Evolutionary conservation across 2,888 invertebrate genomes (phyloP).

Genomic region (Catocala nupta): DNA sequence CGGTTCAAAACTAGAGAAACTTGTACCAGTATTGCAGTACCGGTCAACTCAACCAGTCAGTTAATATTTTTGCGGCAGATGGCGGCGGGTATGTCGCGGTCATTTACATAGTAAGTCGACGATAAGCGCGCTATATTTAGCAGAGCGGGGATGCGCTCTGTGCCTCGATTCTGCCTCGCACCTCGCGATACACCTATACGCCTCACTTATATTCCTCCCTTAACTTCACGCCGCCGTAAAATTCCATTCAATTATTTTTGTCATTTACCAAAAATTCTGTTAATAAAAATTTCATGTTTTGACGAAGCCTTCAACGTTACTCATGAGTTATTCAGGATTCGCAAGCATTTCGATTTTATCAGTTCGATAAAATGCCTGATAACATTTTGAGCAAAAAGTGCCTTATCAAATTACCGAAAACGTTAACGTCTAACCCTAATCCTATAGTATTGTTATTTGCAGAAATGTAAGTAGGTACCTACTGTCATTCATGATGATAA

Average conservation of each 20-base stretch:
- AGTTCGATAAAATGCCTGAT: conserved; percentile 39
- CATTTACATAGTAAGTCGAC: conserved; percentile 85
- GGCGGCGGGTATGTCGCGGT: conserved; percentile 81
- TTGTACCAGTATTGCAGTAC: conserved; percentile 68
- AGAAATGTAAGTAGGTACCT: conserved; percentile 29
- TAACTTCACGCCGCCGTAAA: conserved; percentile 27
- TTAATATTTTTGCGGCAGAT: conserved; percentile 82
- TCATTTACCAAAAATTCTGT: too few relatives aligned
- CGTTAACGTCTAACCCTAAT: conserved; percentile 40
- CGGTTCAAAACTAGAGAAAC: conserved; percentile 68
- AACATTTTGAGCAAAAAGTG: conserved; percentile 29
- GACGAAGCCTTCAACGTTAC: conserved; percentile 1
- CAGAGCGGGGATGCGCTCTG: conserved; percentile 72
- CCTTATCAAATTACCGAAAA: conserved; percentile 39
- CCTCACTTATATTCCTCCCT: conserved; percentile 43
- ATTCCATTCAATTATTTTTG: neutral
- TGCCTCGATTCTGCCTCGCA: conserved; percentile 54
- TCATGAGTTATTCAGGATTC: neutral
- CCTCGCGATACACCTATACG: conserved; percentile 69
- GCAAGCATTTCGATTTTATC: conserved; percentile 22
- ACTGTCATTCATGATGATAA: conserved; percentile 38
- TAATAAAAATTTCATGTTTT: too few relatives aligned
- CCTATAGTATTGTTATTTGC: conserved; percentile 32
- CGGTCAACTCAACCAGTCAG: conserved; percentile 70
- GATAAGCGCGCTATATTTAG: conserved; percentile 86